These are phyloP conservation scores for Guaruba guarouba DNA, from an alignment of 2,113 vertebrate genomes.

Conservation along the genomic window DNA sequence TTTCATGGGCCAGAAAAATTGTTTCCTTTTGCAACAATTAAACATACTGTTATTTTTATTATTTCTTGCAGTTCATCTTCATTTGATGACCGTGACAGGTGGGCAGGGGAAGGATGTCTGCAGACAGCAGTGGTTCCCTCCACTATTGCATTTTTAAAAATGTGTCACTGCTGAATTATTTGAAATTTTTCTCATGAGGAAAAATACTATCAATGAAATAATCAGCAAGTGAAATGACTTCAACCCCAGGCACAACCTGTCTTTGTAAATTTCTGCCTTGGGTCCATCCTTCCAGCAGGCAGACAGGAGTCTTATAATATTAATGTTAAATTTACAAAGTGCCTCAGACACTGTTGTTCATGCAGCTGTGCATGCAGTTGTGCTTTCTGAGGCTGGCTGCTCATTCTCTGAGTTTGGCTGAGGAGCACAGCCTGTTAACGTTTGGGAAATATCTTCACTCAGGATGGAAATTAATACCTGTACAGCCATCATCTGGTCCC, in stretches of 20 bases:
- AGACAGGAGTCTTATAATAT: not conserved
- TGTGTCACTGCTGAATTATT: not conserved
- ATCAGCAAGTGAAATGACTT: constrained; percentile 23
- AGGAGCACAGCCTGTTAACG: not conserved
- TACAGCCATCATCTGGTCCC: not conserved
- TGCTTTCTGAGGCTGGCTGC: not conserved
- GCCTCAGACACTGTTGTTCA: not conserved
- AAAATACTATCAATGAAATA: not conserved
- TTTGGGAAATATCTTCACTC: not conserved
- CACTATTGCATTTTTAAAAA: not conserved
- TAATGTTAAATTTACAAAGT: not conserved
- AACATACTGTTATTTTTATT: not conserved
- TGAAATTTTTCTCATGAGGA: not conserved
- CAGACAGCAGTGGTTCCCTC: not conserved
- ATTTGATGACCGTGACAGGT: not conserved
- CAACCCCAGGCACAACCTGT: not conserved
- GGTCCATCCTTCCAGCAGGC: not conserved
- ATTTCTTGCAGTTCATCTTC: not conserved
- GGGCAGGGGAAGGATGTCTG: not conserved
- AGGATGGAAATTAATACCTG: not conserved
- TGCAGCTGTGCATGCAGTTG: not conserved
- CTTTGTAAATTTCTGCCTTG: not conserved
- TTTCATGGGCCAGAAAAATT: not conserved
- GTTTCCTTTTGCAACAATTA: not conserved
- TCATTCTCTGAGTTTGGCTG: not conserved